Conservation (phyloP, 2,888 invertebrate genomes). For the Erannis defoliaria region DNA sequence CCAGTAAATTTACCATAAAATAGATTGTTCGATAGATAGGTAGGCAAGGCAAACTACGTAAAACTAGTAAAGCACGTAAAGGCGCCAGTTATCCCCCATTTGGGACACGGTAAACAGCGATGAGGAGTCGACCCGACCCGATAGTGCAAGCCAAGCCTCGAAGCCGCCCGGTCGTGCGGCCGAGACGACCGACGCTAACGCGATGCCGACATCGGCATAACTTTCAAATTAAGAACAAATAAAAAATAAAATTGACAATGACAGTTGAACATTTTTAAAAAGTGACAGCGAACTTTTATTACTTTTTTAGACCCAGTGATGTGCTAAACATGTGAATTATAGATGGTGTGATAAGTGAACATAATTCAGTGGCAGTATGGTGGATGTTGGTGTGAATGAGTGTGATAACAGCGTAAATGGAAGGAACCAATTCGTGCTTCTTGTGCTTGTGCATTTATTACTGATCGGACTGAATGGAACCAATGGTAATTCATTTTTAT, state of each 20-base stretch:
- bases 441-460: slow-evolving; percentile 83
- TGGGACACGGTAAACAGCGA: slow-evolving; percentile 80
- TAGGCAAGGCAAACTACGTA: slow-evolving; percentile 41
- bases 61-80: slow-evolving; percentile 70
- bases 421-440: slow-evolving; percentile 84
- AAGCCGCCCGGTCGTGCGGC: slow-evolving; percentile 72
- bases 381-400: slow-evolving; percentile 84
- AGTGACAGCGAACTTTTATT: slow-evolving; percentile 16
- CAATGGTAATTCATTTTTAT: slow-evolving; percentile 73
- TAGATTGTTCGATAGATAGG: slow-evolving; percentile 20
- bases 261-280: slow-evolving; percentile 52
- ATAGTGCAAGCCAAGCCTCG: slow-evolving; percentile 79
- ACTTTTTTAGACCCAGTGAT: slow-evolving; percentile 32
- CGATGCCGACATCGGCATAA: slow-evolving; percentile 62
- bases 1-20: slow-evolving; percentile 14
- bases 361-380: slow-evolving; percentile 83
- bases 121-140: slow-evolving; percentile 57
- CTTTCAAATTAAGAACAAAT: slow-evolving; percentile 55
- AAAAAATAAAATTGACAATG: slow-evolving; percentile 26
- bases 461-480: slow-evolving; percentile 84
- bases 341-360: slow-evolving; percentile 72
- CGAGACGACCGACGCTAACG: slow-evolving; percentile 52
- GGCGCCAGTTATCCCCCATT: slow-evolving; percentile 80
- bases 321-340: slow-evolving; percentile 76
- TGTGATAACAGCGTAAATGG: slow-evolving; percentile 83